phyloP scores from a whole-genome alignment of 1,140 invertebrate species.

The Aphelinus certus region DNA sequence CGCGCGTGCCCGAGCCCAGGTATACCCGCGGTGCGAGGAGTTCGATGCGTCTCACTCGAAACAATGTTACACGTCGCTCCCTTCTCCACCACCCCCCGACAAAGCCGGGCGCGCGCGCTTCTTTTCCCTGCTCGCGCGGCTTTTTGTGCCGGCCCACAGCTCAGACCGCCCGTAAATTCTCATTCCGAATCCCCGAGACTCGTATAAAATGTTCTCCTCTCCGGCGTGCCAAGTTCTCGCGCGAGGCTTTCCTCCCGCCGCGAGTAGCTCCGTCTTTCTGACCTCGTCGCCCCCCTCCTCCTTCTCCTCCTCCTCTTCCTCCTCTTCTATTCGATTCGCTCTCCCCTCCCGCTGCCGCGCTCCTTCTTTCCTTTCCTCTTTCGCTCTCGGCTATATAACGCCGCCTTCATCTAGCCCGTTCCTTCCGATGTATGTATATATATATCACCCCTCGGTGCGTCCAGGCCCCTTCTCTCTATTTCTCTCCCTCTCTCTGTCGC shows the following conservation, averaged over 20 bases:
- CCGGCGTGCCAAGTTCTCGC: slow-evolving; percentile 29
- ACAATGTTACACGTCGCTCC: slow-evolving; percentile 59
- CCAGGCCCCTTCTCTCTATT: no score
- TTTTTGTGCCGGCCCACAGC: slow-evolving; percentile 40
- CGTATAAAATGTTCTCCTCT: slow-evolving; percentile 59
- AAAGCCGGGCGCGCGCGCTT: background rate
- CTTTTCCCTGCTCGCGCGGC: slow-evolving; percentile 29
- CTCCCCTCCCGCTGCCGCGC: slow-evolving; percentile 3
- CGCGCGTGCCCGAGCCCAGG: background rate
- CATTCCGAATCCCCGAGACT: slow-evolving; percentile 65
- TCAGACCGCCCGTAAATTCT: slow-evolving; percentile 64
- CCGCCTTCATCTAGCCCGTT: slow-evolving; percentile 51
- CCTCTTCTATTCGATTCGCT: slow-evolving; percentile 18
- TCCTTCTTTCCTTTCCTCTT: slow-evolving; percentile 29
- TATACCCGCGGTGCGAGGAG: background rate
- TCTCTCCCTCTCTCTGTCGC: background rate
- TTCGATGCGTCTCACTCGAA: slow-evolving; percentile 64
- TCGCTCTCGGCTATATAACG: slow-evolving; percentile 27
- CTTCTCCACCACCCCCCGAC: no score
- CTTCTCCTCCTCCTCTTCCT: background rate
- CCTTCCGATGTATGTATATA: slow-evolving; percentile 39
- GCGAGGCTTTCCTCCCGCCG: background rate
- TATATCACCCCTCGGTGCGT: background rate
- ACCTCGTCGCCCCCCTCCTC: slow-evolving; percentile 24
- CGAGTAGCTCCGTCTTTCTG: slow-evolving; percentile 16